Base-by-base conservation (phyloP, 1,140 invertebrate species). In the Caenorhabditis briggsae region DNA sequence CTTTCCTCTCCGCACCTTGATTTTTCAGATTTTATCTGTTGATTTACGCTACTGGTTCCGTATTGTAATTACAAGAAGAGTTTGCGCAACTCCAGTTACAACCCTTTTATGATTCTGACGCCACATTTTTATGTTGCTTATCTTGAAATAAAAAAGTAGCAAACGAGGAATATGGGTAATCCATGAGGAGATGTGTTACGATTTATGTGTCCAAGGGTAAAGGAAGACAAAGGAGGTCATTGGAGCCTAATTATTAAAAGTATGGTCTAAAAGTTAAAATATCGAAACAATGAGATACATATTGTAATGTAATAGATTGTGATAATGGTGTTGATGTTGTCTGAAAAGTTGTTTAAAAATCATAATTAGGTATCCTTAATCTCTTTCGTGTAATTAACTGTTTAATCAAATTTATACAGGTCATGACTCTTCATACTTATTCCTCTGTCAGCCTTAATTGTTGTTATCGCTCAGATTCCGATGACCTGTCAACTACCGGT, bases 51-150 rank as follows among this genome's bases (percentile, higher is more conserved):
- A 70, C 16, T 41, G 33, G 33, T 70, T 70, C 64, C 59, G 59
- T 64, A 64, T 33, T 64, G 59, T n/a, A 70, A 70, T 70, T 70
- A 70, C 64, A 12, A 33, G 1, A 33, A 33, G 33, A 33, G 70
- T 50, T 78, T 41, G 53, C 70, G 46, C 46, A 78, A 78, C 50
- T 33, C 11, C 43, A 78, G 41, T 46, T 50, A 78, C 33, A 50
- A 50, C 70, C 46, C n/a, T 50, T 78, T 78, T 78, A 78, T 78
- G 8, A 46, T 46, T 50, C 9, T 78, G 70, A 78, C 46, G 70
- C 50, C 70, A 33, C 33, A 78, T 23, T 23, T 78, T 78, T 78
- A 78, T 70, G 64, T 16, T n/a, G 33, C 41, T 70, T 70, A 70
- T 70, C 64, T 25, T 11, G 50, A 53, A 53, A 12, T 12, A 53